These are phyloP conservation scores for Arrhopalites spinosus DNA, from an alignment of 2,888 invertebrate genomes.

Conservation along the genomic window DNA sequence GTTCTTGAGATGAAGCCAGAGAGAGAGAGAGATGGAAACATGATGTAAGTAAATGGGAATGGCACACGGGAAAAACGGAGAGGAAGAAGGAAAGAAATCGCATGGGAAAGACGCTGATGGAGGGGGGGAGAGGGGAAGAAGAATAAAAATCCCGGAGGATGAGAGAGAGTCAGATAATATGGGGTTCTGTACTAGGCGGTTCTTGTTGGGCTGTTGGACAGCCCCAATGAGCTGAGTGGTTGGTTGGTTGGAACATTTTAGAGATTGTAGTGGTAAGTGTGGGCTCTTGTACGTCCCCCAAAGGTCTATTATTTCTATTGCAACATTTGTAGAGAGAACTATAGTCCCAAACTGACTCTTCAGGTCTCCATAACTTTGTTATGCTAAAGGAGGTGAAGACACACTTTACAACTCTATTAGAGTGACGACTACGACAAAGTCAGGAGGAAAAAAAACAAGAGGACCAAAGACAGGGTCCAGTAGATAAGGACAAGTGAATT, in stretches of 20 bases:
- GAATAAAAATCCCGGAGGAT: background rate
- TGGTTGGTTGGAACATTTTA: slow-evolving; percentile 8
- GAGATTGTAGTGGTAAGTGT: no score
- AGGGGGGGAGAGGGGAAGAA: background rate
- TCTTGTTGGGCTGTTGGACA: background rate
- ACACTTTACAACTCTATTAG: slow-evolving; percentile 28
- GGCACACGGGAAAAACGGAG: background rate
- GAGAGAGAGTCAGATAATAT: background rate
- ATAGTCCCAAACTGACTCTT: slow-evolving; percentile 21
- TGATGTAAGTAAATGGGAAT: background rate
- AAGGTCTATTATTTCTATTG: slow-evolving; percentile 33
- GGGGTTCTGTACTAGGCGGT: slow-evolving; percentile 14
- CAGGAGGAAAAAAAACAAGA: background rate
- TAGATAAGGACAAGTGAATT: slow-evolving; percentile 25
- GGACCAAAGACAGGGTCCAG: background rate
- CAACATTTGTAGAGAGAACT: background rate
- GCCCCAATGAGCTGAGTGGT: slow-evolving; percentile 8
- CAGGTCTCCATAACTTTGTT: slow-evolving; percentile 1
- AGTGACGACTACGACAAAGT: background rate
- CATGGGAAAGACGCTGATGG: slow-evolving; percentile 13
- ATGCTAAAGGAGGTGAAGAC: background rate
- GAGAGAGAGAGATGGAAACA: no score
- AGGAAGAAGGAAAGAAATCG: background rate
- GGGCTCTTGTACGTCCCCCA: slow-evolving; percentile 26
- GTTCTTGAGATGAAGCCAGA: no score